Conservation (phyloP, 2,113 vertebrate genomes). For the Nettapus auritus region DNA sequence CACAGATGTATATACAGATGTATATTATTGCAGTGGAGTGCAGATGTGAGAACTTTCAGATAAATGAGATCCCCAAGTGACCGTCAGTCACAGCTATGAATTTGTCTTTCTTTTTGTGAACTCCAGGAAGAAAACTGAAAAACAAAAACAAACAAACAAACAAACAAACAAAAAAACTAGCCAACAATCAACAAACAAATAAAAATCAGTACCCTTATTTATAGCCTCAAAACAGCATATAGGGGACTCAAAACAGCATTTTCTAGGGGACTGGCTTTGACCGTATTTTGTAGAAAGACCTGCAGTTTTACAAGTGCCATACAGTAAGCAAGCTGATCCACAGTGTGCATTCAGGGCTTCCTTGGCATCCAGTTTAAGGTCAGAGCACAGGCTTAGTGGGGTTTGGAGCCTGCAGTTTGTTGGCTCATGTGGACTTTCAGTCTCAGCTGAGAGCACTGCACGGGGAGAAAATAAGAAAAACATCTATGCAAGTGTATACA, state of each 20-base stretch:
- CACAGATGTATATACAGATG: not conserved
- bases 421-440: not conserved
- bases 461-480: not conserved
- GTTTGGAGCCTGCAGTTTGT: not conserved
- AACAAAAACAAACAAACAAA: not conserved
- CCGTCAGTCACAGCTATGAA: not conserved
- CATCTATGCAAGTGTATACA: not conserved
- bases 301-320: not conserved
- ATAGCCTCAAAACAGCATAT: not conserved
- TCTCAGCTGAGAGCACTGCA: not conserved
- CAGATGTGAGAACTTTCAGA: not conserved
- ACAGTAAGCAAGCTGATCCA: not conserved
- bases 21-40: not conserved
- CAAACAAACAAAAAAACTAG: not conserved
- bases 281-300: not conserved
- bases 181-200: not conserved
- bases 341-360: not conserved
- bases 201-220: not conserved
- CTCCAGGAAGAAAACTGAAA: accelerated
- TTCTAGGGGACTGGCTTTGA: not conserved
- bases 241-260: not conserved
- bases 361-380: not conserved
- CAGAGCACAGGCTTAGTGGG: not conserved
- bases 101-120: not conserved
- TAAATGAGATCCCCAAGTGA: not conserved